Percentiles rank a stretch among this genome's conserved stretches.
Evolutionary conservation across 1,140 invertebrate species (phyloP).

Genomic region (Bombus impatiens): DNA sequence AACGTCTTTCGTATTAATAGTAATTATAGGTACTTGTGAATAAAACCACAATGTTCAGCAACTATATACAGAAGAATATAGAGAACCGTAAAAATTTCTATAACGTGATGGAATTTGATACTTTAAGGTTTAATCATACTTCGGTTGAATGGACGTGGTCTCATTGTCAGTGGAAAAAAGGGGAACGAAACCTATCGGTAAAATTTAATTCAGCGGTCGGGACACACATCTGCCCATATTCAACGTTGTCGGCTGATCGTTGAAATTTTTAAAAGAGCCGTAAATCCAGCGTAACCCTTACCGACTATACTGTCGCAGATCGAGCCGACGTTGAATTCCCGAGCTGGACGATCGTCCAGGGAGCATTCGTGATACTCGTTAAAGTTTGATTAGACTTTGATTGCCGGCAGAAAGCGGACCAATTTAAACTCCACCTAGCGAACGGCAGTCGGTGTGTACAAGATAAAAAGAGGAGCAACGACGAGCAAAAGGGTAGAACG

Average conservation of each 20-base stretch:
- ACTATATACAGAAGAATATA: neutral
- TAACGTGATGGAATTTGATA: too few species aligned
- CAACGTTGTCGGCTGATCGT: neutral
- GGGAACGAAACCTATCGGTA: neutral
- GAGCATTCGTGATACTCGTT: slow-evolving; percentile 70
- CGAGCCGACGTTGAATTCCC: slow-evolving; percentile 39
- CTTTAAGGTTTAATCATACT: neutral
- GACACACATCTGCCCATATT: neutral
- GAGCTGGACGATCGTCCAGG: slow-evolving; percentile 44
- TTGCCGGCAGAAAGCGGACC: slow-evolving; percentile 66
- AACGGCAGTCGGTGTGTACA: neutral
- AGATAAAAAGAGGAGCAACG: slow-evolving; percentile 4
- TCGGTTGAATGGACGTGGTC: too few species aligned
- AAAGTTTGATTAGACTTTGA: slow-evolving; percentile 76
- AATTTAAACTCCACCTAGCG: slow-evolving; percentile 63
- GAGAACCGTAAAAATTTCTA: neutral
- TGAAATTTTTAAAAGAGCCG: slow-evolving; percentile 57
- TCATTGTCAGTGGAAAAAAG: too few species aligned
- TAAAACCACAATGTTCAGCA: too few species aligned
- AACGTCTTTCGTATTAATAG: neutral
- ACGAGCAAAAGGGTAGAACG: slow-evolving; percentile 1
- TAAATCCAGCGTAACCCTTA: slow-evolving; percentile 56
- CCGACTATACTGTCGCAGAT: slow-evolving; percentile 9
- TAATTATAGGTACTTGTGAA: too few species aligned
- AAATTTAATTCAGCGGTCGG: neutral